Evolutionary conservation across 2,797 vertebrate species (phyloP).

Genomic region (Peromyscus aztecus): DNA sequence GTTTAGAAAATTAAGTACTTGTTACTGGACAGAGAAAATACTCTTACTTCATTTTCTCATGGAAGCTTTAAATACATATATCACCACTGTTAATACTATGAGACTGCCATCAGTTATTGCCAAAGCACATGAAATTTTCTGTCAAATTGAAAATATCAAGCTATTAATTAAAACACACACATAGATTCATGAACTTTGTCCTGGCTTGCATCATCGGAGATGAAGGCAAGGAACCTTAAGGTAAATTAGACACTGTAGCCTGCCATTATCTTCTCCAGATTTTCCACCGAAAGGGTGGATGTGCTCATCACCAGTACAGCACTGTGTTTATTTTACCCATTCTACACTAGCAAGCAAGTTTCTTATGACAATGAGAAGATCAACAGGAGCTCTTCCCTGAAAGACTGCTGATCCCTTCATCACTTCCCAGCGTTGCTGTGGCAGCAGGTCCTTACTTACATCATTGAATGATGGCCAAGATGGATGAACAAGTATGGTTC

Average conservation of each 20-base stretch:
- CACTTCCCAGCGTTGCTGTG: not conserved
- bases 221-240: not conserved
- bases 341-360: not conserved
- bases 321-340: not conserved
- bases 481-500: no score
- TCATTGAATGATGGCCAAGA: not conserved
- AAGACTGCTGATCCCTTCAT: not conserved
- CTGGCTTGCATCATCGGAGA: not conserved
- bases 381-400: not conserved
- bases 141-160: not conserved
- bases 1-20: slow-evolving; percentile 1
- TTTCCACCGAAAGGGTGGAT: rapidly evolving
- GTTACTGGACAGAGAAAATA: not conserved
- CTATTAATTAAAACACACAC: not conserved
- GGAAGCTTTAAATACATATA: not conserved
- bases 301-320: rapidly evolving
- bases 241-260: rapidly evolving
- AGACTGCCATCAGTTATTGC: not conserved
- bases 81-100: not conserved
- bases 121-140: not conserved
- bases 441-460: not conserved
- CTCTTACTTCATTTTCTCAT: not conserved
- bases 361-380: not conserved
- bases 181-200: not conserved
- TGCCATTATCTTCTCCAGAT: not conserved